phyloP scores from a whole-genome alignment of 2,113 vertebrate species.

The Geothlypis trichas region DNA sequence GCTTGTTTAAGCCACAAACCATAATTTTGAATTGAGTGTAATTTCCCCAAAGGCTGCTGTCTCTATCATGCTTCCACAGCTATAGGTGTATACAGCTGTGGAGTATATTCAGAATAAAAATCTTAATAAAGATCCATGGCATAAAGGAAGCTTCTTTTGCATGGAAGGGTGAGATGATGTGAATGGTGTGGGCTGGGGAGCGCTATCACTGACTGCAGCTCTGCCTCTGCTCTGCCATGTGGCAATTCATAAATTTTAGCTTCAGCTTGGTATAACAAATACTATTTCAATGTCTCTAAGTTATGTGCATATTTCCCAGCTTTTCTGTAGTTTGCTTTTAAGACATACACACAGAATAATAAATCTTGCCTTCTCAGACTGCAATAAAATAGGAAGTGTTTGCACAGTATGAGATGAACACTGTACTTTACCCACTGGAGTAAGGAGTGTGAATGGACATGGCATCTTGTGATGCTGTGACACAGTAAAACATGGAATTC shows the following conservation, averaged over 20 bases:
- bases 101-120: neutral
- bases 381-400: neutral
- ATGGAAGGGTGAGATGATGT: neutral
- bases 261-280: neutral
- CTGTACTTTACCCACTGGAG: neutral
- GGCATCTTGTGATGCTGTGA: neutral
- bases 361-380: neutral
- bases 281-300: neutral
- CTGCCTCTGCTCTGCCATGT: neutral
- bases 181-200: accelerated
- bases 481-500: neutral
- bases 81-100: neutral
- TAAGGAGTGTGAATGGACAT: neutral
- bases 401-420: neutral
- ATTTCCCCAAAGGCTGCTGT: neutral
- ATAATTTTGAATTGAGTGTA: neutral
- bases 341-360: neutral
- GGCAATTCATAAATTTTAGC: neutral
- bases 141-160: neutral
- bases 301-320: neutral
- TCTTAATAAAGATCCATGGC: neutral
- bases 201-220: neutral
- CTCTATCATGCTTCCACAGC: neutral
- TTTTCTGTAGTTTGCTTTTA: neutral
- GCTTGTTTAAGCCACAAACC: neutral